phyloP scores from a whole-genome alignment of 1,140 invertebrate genomes.

The Mactra quadrangularis region DNA sequence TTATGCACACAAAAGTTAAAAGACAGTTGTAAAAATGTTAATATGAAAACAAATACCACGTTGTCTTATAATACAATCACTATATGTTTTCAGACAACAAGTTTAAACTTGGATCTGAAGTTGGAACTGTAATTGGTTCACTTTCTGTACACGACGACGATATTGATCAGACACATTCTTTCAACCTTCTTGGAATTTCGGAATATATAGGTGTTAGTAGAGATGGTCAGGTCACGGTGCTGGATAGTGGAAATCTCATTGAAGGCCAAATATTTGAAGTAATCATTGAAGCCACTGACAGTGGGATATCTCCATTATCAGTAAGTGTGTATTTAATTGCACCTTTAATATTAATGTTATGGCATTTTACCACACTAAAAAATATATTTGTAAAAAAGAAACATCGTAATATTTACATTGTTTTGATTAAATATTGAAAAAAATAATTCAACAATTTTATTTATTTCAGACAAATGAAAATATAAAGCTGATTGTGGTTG shows the following conservation, averaged over 20 bases:
- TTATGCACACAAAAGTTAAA: no score
- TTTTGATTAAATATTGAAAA: no score
- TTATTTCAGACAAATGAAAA: constrained; percentile 5
- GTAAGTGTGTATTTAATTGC: constrained; percentile 6
- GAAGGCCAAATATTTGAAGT: constrained; percentile 41
- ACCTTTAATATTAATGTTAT: neutral
- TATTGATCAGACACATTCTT: constrained; percentile 53
- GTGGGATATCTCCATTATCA: constrained; percentile 39
- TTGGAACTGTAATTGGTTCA: constrained; percentile 41
- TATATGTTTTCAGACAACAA: constrained; percentile 11
- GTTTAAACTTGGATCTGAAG: neutral
- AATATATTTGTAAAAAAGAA: no score
- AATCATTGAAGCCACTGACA: constrained; percentile 47
- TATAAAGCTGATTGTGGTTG: neutral
- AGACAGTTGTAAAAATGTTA: neutral
- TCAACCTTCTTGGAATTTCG: constrained; percentile 27
- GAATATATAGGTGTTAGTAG: constrained; percentile 44
- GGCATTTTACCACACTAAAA: no score
- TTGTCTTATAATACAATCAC: neutral
- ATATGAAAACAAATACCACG: neutral
- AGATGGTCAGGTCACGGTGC: constrained; percentile 13
- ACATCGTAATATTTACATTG: no score
- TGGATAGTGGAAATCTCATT: neutral
- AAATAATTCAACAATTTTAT: no score
- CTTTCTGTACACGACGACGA: constrained; percentile 61